phyloP scores from a whole-genome alignment of 2,888 invertebrate species.

The Ophion ventricosus region DNA sequence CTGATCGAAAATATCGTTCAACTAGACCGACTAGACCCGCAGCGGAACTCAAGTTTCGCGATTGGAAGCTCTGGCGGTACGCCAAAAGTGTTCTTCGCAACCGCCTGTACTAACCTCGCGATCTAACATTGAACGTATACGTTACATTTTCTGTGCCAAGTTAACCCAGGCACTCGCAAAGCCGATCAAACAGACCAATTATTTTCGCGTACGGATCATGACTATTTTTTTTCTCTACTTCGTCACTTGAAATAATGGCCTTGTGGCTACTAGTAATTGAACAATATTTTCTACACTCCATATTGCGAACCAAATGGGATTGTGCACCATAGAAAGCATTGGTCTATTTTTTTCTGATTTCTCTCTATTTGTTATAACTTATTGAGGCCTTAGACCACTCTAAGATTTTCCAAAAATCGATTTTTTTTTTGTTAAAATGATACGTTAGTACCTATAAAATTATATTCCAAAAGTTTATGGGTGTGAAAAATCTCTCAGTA shows the following conservation, averaged over 20 bases:
- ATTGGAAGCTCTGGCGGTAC: constrained; percentile 7
- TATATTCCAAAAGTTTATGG: too few species aligned
- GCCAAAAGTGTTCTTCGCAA: constrained; percentile 39
- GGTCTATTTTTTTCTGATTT: too few species aligned
- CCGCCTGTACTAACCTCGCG: constrained; percentile 14
- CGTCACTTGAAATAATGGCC: background rate
- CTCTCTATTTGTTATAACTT: too few species aligned
- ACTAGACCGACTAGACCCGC: constrained; percentile 3
- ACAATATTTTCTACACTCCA: background rate
- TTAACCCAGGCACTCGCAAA: constrained; percentile 48
- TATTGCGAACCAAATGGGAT: too few species aligned
- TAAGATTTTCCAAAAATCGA: too few species aligned
- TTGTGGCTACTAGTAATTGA: background rate
- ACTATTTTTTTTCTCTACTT: background rate
- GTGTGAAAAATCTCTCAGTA: too few species aligned
- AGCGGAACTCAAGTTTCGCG: background rate
- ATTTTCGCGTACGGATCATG: background rate
- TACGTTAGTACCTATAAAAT: too few species aligned
- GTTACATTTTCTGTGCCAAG: constrained; percentile 27
- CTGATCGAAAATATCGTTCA: constrained; percentile 52
- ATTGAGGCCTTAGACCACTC: too few species aligned
- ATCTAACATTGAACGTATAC: constrained; percentile 17
- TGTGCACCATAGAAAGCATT: too few species aligned
- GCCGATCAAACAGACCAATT: constrained; percentile 6
- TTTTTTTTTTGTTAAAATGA: too few species aligned